phyloP scores from a whole-genome alignment of 2,797 vertebrate species.

The Aphelocoma californica region DNA sequence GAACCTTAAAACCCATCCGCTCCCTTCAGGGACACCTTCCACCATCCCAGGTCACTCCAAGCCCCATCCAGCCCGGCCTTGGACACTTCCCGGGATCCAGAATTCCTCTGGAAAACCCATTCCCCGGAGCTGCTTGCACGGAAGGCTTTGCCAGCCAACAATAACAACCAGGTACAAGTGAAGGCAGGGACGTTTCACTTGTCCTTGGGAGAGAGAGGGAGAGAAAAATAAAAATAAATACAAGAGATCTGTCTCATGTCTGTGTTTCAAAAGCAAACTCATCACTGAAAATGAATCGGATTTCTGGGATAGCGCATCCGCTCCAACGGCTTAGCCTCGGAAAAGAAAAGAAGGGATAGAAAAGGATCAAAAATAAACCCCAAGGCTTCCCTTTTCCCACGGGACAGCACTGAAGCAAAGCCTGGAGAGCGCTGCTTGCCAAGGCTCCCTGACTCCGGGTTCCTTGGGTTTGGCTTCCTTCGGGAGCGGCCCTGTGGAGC shows the following conservation, averaged over 20 bases:
- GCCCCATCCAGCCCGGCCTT: not conserved
- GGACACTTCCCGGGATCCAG: not conserved
- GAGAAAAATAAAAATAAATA: not conserved
- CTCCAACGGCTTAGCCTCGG: not conserved
- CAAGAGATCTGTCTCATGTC: not conserved
- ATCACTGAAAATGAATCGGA: not conserved
- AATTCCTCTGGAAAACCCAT: not conserved
- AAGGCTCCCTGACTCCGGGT: not conserved
- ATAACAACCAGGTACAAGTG: not conserved
- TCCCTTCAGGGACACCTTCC: not conserved
- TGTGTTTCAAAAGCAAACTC: slow-evolving; percentile 6
- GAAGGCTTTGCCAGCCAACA: not conserved
- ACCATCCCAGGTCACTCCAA: too few species aligned
- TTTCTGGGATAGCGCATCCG: not conserved
- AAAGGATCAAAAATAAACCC: not conserved
- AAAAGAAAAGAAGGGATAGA: not conserved
- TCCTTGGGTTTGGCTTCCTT: not conserved
- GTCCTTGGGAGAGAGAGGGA: not conserved
- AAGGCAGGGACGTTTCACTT: not conserved
- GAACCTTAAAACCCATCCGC: too few species aligned
- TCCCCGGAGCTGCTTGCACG: fast-evolving
- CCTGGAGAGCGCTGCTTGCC: not conserved
- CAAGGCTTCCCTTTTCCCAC: not conserved
- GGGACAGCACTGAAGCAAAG: not conserved
- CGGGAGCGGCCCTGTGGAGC: not conserved